Evolutionary conservation across 2,888 invertebrate genomes (phyloP).

Genomic region (Steinernema carpocapsae): DNA sequence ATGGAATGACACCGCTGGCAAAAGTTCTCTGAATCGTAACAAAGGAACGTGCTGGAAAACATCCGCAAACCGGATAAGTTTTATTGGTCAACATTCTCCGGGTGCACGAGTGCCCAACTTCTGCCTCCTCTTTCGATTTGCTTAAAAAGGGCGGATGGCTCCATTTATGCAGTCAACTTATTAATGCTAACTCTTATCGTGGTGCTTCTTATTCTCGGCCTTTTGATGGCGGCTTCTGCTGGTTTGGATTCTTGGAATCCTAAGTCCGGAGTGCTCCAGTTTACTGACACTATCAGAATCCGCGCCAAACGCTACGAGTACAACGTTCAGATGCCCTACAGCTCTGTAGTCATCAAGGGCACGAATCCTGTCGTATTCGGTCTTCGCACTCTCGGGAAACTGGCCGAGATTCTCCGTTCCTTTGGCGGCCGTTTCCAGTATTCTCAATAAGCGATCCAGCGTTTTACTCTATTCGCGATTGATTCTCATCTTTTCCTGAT

Average conservation of each 20-base stretch:
- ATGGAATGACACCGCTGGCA: too few species aligned
- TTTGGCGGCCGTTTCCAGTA: neutral
- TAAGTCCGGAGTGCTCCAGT: too few species aligned
- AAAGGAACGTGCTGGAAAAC: neutral
- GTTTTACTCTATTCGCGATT: too few species aligned
- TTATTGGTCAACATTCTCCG: neutral
- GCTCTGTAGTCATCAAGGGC: conserved; percentile 18
- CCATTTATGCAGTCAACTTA: too few species aligned
- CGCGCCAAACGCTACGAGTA: conserved; percentile 27
- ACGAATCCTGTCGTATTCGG: conserved; percentile 2
- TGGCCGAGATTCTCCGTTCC: conserved; percentile 1
- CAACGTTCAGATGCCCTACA: conserved; percentile 22
- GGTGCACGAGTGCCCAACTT: neutral
- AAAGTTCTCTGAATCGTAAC: neutral
- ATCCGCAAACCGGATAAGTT: neutral
- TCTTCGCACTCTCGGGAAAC: conserved; percentile 13
- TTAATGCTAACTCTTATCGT: neutral
- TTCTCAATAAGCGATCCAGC: too few species aligned
- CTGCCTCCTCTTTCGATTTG: neutral
- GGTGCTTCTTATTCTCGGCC: neutral
- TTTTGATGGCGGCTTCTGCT: neutral
- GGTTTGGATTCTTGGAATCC: neutral
- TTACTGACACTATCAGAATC: neutral
- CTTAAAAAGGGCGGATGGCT: neutral
- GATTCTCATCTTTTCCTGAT: too few species aligned